Evolutionary conservation across 2,888 invertebrate genomes (phyloP).

Genomic region (Dioctria rufipes): DNA sequence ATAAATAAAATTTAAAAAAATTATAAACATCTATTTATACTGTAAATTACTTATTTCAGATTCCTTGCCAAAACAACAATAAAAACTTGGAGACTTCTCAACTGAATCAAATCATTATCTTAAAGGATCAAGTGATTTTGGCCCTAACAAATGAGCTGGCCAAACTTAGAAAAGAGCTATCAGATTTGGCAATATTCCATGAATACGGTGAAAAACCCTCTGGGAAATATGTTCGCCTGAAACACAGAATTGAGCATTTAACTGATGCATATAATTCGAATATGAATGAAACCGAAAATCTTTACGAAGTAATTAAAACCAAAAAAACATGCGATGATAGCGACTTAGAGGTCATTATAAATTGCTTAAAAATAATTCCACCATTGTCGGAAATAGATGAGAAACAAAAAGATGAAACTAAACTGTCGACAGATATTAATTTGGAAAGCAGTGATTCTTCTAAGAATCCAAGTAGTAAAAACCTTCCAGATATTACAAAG

Average conservation of each 20-base stretch:
- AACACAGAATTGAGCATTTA: conserved; percentile 69
- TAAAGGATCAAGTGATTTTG: conserved; percentile 70
- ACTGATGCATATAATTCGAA: conserved; percentile 65
- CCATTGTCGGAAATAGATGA: conserved; percentile 56
- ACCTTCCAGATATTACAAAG: conserved; percentile 64
- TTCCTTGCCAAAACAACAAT: conserved; percentile 78
- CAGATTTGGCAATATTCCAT: conserved; percentile 79
- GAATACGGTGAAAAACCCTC: conserved; percentile 78
- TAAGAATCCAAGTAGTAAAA: background rate
- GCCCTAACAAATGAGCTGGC: conserved; percentile 74
- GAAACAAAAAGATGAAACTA: background rate
- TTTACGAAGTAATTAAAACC: conserved; percentile 52
- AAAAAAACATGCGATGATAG: conserved; percentile 64
- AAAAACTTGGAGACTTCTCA: conserved; percentile 73
- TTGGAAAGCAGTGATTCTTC: background rate
- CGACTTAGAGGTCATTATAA: conserved; percentile 67
- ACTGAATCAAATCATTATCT: conserved; percentile 68
- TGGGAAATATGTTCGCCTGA: conserved; percentile 74
- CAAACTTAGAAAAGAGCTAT: conserved; percentile 78
- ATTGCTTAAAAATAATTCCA: conserved; percentile 66
- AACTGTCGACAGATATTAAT: background rate
- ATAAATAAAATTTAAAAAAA: background rate
- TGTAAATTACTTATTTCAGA: conserved; percentile 33
- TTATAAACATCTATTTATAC: background rate
- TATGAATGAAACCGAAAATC: conserved; percentile 5